Conservation (phyloP, 2,113 vertebrate species). For the Nerophis lumbriciformis region DNA sequence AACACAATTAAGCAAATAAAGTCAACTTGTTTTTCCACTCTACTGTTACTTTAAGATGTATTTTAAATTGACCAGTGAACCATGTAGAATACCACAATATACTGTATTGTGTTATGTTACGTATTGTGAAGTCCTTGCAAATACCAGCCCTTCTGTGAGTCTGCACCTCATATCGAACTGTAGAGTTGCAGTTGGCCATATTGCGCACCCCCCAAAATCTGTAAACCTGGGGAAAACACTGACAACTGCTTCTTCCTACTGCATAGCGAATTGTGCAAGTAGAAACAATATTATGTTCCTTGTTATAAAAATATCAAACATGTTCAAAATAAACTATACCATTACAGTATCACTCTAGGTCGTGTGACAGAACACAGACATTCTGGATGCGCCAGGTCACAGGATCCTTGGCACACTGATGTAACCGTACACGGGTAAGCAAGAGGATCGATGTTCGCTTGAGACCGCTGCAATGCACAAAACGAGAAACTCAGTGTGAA, state of each 20-base stretch:
- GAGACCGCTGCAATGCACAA: constrained; percentile 47
- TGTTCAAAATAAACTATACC: neutral
- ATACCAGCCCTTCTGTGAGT: too few species aligned
- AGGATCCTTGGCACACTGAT: constrained; percentile 36
- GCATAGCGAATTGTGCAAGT: neutral
- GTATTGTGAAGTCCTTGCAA: too few species aligned
- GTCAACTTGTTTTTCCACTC: too few species aligned
- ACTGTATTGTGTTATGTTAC: too few species aligned
- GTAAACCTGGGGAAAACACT: neutral
- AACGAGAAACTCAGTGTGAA: constrained; percentile 25
- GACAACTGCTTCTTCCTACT: neutral
- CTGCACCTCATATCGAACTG: too few species aligned
- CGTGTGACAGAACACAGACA: constrained; percentile 11
- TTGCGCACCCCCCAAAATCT: neutral
- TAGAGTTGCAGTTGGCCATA: too few species aligned
- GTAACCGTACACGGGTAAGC: constrained; percentile 46
- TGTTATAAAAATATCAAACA: too few species aligned
- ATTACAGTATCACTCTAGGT: neutral
- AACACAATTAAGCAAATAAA: too few species aligned
- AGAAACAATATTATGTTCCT: too few species aligned
- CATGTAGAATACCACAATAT: too few species aligned
- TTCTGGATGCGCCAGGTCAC: neutral
- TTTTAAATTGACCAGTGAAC: too few species aligned
- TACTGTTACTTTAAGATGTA: too few species aligned
- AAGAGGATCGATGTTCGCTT: constrained; percentile 45